Percentiles rank a stretch among this genome's conserved stretches.
Conservation (phyloP, 2,888 invertebrate species). For the Aplocera efformata region DNA sequence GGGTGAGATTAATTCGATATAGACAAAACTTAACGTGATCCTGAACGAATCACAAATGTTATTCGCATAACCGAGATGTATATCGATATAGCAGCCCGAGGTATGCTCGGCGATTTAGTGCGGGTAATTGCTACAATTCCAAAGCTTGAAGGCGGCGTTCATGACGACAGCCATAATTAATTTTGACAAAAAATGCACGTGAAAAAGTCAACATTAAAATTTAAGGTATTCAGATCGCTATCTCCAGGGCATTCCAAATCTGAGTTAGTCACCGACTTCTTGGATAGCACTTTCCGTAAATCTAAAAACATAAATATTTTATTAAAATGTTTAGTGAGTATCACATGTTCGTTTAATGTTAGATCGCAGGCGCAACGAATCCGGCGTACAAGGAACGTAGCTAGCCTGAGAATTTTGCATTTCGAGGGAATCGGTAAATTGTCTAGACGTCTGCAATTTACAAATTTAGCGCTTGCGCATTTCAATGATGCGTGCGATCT, state of each 20-base stretch:
- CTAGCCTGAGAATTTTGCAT: conserved; percentile 47
- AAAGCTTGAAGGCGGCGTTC: conserved; percentile 15
- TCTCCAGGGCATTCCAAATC: conserved; percentile 14
- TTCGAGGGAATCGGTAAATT: conserved; percentile 52
- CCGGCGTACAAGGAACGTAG: conserved; percentile 39
- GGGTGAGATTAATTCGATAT: conserved; percentile 34
- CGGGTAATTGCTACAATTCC: conserved; percentile 27
- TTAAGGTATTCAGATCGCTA: conserved; percentile 23
- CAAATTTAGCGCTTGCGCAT: conserved; percentile 71
- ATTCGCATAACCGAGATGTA: conserved; percentile 16
- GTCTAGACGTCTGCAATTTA: conserved; percentile 73
- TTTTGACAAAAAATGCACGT: conserved; percentile 19
- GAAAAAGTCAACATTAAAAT: conserved; percentile 17
- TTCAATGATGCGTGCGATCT: conserved; percentile 67
- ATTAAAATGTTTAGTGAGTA: no score
- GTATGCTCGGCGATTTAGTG: conserved; percentile 20
- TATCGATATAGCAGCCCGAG: conserved; percentile 20
- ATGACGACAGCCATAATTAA: conserved; percentile 25
- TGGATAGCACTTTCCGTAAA: background rate
- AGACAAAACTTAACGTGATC: conserved; percentile 25
- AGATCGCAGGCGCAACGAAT: conserved; percentile 56
- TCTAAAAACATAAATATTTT: no score
- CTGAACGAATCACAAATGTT: conserved; percentile 29
- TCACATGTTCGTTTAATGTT: no score
- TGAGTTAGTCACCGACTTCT: conserved; percentile 19